These are phyloP conservation scores for Chrysina gloriosa DNA, from an alignment of 2,888 invertebrate species.

Conservation along the genomic window DNA sequence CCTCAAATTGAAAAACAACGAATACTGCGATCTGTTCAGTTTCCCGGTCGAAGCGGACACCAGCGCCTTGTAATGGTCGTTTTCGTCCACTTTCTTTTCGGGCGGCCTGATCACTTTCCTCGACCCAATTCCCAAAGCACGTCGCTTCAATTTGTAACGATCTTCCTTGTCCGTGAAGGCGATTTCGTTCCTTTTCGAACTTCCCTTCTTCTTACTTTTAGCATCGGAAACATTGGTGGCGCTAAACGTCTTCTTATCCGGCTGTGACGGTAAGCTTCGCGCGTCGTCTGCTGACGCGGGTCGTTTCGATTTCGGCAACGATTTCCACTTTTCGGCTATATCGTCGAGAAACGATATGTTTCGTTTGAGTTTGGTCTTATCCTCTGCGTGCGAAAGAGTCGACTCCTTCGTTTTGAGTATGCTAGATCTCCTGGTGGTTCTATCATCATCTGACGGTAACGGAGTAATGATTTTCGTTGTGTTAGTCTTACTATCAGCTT, in stretches of 20 bases:
- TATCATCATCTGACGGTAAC: neutral
- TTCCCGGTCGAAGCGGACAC: neutral
- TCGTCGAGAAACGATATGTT: neutral
- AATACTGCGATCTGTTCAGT: conserved; percentile 7
- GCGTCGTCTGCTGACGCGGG: neutral
- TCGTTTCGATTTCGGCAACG: neutral
- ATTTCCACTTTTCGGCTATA: neutral
- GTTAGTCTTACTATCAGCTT: no score
- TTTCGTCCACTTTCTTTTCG: conserved; percentile 32
- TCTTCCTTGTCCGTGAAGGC: no score
- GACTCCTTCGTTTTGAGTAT: no score
- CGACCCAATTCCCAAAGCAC: neutral
- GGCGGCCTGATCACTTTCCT: neutral
- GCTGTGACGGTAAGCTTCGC: neutral
- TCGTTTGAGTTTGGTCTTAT: neutral
- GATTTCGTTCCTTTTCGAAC: no score
- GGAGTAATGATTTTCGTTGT: no score
- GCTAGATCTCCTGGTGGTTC: no score
- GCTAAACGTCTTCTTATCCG: no score
- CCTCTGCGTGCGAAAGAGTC: no score
- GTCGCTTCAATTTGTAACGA: no score
- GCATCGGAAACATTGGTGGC: neutral
- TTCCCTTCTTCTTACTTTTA: neutral
- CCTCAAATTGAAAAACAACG: conserved; percentile 15
- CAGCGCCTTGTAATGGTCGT: conserved; percentile 13